Percentiles rank a stretch among this genome's conserved stretches.
Conservation (phyloP, 2,797 vertebrate species). For the Microcaecilia unicolor region DNA sequence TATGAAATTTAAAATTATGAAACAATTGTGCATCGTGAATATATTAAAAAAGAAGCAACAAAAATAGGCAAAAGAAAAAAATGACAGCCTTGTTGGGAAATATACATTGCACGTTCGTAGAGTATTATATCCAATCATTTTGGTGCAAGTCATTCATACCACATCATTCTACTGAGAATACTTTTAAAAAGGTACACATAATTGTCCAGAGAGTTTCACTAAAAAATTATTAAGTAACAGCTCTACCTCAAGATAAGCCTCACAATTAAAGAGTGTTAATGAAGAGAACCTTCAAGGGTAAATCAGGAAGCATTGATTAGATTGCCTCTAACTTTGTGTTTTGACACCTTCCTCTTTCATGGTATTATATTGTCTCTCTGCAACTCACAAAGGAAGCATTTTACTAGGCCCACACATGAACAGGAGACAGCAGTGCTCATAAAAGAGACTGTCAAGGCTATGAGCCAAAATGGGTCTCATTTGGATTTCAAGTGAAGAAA, state of each 20-base stretch:
- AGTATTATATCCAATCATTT: constrained; percentile 58
- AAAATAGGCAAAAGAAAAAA: too few relatives aligned
- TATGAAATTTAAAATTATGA: too few relatives aligned
- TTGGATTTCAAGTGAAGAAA: constrained; percentile 72
- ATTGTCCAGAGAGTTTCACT: constrained; percentile 65
- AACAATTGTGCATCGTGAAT: too few relatives aligned
- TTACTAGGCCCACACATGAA: constrained; percentile 70
- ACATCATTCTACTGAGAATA: constrained; percentile 60
- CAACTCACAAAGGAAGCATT: constrained; percentile 70
- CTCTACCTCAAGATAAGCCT: constrained; percentile 64
- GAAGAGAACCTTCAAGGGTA: constrained; percentile 68
- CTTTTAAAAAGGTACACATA: constrained; percentile 66
- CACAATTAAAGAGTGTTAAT: constrained; percentile 69
- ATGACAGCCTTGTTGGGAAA: constrained; percentile 17
- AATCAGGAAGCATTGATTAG: constrained; percentile 70
- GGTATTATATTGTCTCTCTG: constrained; percentile 71
- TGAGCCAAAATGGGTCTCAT: constrained; percentile 71
- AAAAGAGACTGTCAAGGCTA: constrained; percentile 70
- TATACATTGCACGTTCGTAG: constrained; percentile 40
- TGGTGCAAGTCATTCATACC: constrained; percentile 60
- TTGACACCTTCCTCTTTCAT: constrained; percentile 69
- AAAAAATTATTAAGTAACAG: constrained; percentile 72
- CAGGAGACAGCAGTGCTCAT: constrained; percentile 61
- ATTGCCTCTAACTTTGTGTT: constrained; percentile 74
- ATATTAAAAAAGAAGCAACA: too few relatives aligned